Base-by-base conservation (phyloP, 1,140 invertebrate species). In the Trissolcus basalis region DNA sequence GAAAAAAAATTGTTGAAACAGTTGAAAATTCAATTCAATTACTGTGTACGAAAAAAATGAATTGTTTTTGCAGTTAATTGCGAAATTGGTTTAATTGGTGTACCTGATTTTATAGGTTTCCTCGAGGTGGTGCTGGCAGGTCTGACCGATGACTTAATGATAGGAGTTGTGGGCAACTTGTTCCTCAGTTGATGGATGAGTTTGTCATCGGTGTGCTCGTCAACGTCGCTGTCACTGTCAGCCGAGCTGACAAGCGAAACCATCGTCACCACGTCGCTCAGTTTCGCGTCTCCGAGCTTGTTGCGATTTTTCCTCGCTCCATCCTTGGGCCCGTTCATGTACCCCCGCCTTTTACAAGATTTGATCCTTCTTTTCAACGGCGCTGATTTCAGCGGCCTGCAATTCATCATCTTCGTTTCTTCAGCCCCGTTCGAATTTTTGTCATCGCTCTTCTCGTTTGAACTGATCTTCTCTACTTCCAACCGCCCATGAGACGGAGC, bases 161-260 rank as follows among this genome's bases (percentile, higher is more conserved):
- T 89, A 0, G 85, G 80, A 4, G 82, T 85, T 2, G 86, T 88
- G 4, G 86, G 82, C n/a, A 88, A 61, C 58, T 88, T 87, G 35
- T 76, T 88, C 11, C 85, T 77, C 12, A 87, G 49, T 56, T 88
- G 82, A 27, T 81, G 80, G 36, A 88, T 88, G 7, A 87, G 74
- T 63, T 87, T 88, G 48, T 87, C 82, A 41, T 87, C 84, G 0
- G 82, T 83, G 39, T 82, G 84, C 11, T 86, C 83, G 10, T 84
- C 82, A 12, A 74, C 79, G 48, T 91, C 90, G 39, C 83, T 88
- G 9, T 91, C 90, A 63, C 90, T 91, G 10, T 88, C 90, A 0
- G 88, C 86, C 0, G 90, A 89, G 67, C 90, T 90, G 3, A 91
- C 81, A 5, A 91, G 70, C 0, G 90, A 91, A 0, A 91, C 90